phyloP scores from a whole-genome alignment of 2,113 vertebrate species.

The Ondatra zibethicus region DNA sequence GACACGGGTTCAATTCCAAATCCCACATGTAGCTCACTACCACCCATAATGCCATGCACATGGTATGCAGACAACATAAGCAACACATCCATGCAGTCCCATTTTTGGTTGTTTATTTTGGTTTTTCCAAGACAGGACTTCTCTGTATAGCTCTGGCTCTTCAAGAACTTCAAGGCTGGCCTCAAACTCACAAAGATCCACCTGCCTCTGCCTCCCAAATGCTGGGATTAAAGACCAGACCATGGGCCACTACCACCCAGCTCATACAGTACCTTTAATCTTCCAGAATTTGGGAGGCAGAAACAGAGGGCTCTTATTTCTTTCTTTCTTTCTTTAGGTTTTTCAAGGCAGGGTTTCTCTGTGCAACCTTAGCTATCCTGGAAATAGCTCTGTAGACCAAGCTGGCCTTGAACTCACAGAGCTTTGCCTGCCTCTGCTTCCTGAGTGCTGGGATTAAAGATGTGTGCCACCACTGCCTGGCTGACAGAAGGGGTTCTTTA shows the following conservation, averaged over 20 bases:
- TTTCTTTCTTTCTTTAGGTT: too few species aligned
- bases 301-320: not conserved
- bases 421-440: too few species aligned
- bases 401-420: too few species aligned
- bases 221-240: not conserved
- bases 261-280: not conserved
- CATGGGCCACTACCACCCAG: not conserved
- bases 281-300: not conserved
- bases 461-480: too few species aligned
- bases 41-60: not conserved
- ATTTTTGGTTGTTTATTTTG: not conserved
- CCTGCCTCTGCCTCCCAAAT: not conserved
- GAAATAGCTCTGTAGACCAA: too few species aligned
- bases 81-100: not conserved
- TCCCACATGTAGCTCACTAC: not conserved
- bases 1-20: not conserved
- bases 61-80: not conserved
- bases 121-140: not conserved
- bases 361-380: too few species aligned
- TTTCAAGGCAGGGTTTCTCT: too few species aligned
- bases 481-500: not conserved
- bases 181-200: not conserved
- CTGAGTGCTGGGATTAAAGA: too few species aligned
- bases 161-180: not conserved
- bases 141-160: not conserved